Conservation (phyloP, 2,888 invertebrate species). For the Loripinus fragilis region DNA sequence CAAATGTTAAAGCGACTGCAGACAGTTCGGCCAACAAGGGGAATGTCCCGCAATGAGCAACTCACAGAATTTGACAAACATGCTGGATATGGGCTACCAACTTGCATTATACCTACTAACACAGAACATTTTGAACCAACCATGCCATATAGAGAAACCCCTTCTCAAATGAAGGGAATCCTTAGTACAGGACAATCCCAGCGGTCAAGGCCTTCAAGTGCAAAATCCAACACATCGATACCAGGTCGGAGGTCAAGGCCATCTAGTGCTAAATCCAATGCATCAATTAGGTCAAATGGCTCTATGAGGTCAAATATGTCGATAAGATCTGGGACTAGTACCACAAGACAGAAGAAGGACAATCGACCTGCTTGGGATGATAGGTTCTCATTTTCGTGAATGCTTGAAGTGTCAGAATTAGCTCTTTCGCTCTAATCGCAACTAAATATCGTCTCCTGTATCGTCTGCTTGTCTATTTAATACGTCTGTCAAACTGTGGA, state of each 20-base stretch:
- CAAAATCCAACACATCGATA: conserved; percentile 53
- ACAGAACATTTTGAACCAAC: conserved; percentile 29
- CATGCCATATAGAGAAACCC: conserved; percentile 18
- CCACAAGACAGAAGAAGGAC: conserved; percentile 34
- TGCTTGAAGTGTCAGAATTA: background rate
- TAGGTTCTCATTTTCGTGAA: conserved; percentile 55
- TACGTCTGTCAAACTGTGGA: too few species aligned
- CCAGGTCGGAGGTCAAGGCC: conserved; percentile 60
- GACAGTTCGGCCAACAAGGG: conserved; percentile 67
- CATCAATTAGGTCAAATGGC: conserved; percentile 51
- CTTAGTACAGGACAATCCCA: conserved; percentile 28
- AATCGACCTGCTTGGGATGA: conserved; percentile 65
- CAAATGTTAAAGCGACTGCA: conserved; percentile 73
- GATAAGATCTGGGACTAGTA: conserved; percentile 30
- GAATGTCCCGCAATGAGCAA: conserved; percentile 73
- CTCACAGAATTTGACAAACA: conserved; percentile 69
- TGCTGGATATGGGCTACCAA: conserved; percentile 72
- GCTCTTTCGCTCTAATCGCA: too few species aligned
- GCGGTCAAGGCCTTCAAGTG: conserved; percentile 66
- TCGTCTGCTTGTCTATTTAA: too few species aligned
- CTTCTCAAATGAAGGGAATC: conserved; percentile 37
- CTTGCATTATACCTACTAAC: conserved; percentile 45
- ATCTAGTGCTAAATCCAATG: conserved; percentile 69
- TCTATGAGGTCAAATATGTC: conserved; percentile 50
- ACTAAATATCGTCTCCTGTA: too few species aligned